These are phyloP conservation scores for Lissocephala sabroskyi DNA, from an alignment of 2,888 invertebrate genomes.

Conservation along the genomic window DNA sequence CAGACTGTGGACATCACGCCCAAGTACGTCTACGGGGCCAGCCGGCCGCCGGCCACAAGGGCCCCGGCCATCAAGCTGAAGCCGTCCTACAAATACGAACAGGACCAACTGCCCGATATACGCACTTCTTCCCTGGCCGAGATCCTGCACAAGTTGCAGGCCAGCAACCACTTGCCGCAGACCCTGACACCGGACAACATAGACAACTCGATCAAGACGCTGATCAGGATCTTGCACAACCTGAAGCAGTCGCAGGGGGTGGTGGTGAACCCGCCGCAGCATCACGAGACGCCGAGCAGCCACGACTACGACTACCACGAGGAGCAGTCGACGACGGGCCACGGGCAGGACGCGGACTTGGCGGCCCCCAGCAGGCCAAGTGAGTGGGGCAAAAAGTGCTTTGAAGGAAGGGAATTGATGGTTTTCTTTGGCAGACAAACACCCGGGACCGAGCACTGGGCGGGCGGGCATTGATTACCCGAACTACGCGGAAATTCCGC, in stretches of 20 bases:
- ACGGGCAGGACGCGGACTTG: slow-evolving; percentile 19
- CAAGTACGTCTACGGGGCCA: slow-evolving; percentile 40
- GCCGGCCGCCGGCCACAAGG: slow-evolving; percentile 18
- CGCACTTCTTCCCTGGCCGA: slow-evolving; percentile 74
- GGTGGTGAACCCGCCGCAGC: slow-evolving; percentile 66
- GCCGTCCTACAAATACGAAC: slow-evolving; percentile 55
- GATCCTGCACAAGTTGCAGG: slow-evolving; percentile 81
- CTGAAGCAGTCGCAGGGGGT: slow-evolving; percentile 74
- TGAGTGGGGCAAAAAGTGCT: no score
- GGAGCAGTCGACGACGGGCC: slow-evolving; percentile 29
- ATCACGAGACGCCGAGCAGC: slow-evolving; percentile 54
- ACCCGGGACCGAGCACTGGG: slow-evolving; percentile 75
- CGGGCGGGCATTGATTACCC: slow-evolving; percentile 87
- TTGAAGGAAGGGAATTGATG: no score
- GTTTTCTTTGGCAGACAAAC: slow-evolving; percentile 46
- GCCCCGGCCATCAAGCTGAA: slow-evolving; percentile 49
- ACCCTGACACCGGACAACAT: slow-evolving; percentile 84
- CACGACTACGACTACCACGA: slow-evolving; percentile 67
- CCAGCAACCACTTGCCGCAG: slow-evolving; percentile 83
- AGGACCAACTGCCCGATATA: slow-evolving; percentile 68
- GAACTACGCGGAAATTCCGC: slow-evolving; percentile 81
- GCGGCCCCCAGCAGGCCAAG: slow-evolving; percentile 46
- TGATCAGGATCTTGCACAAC: slow-evolving; percentile 82
- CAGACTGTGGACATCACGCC: slow-evolving; percentile 47
- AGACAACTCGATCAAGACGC: slow-evolving; percentile 83